Conservation (phyloP, 2,888 invertebrate genomes). For the Amitus sp. region DNA sequence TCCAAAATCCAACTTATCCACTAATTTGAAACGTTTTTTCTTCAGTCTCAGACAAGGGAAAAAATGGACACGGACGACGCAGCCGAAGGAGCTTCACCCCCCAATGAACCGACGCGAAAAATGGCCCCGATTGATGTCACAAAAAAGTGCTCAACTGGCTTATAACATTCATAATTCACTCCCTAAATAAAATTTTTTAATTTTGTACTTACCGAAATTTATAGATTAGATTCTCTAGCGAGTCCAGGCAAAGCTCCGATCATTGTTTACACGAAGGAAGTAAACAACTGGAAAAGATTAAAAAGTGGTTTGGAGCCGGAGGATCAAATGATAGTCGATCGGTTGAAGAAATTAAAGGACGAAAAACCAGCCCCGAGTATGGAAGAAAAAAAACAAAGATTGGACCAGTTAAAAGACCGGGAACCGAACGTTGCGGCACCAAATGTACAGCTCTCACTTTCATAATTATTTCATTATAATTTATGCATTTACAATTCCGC, state of each 20-base stretch:
- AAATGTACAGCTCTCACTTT: constrained; percentile 44
- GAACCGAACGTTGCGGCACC: constrained; percentile 53
- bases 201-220: too few species aligned
- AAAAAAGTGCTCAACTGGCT: constrained; percentile 42
- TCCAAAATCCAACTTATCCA: too few species aligned
- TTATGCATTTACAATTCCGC: too few species aligned
- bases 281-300: constrained; percentile 59
- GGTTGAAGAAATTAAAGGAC: constrained; percentile 76
- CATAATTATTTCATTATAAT: too few species aligned
- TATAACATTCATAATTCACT: too few species aligned
- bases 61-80: constrained; percentile 29
- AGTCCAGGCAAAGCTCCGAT: constrained; percentile 70
- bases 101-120: constrained; percentile 34
- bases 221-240: constrained; percentile 68
- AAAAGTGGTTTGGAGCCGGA: constrained; percentile 66
- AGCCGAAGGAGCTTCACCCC: constrained; percentile 29
- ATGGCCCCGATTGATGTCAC: constrained; percentile 54
- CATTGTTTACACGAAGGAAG: constrained; percentile 67
- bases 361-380: constrained; percentile 69
- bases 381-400: constrained; percentile 73
- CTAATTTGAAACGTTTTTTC: too few species aligned
- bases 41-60: constrained; percentile 46
- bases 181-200: too few species aligned
- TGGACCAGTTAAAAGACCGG: constrained; percentile 76
- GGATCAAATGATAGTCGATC: constrained; percentile 74